Evolutionary conservation across 2,797 vertebrate genomes (phyloP).

Genomic region (Macroramphosus scolopax): DNA sequence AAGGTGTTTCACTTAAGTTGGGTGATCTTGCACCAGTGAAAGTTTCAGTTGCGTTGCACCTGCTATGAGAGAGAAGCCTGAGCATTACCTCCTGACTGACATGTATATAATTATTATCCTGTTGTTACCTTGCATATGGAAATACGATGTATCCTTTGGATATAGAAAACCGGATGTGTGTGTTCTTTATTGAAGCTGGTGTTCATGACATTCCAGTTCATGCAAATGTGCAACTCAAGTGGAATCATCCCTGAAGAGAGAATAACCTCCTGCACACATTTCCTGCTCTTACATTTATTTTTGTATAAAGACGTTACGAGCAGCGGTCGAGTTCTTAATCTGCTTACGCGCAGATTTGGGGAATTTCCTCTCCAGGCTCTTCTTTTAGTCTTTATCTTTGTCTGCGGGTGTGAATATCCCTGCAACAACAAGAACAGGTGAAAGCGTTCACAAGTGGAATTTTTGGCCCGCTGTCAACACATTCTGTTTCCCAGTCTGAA

Average conservation of each 20-base stretch:
- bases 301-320: background rate
- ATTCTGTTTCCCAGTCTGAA: conserved; percentile 49
- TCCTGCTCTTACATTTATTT: background rate
- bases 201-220: conserved; percentile 26
- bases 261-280: background rate
- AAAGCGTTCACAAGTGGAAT: conserved; percentile 69
- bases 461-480: conserved; percentile 62
- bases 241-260: conserved; percentile 7
- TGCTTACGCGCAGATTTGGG: conserved; percentile 25
- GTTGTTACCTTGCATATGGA: too few species aligned
- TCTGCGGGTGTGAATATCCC: conserved; percentile 34
- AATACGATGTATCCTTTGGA: too few species aligned
- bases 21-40: conserved; percentile 14
- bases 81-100: too few species aligned
- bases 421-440: conserved; percentile 60
- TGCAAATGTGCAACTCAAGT: conserved; percentile 14
- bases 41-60: conserved; percentile 6
- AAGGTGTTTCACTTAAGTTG: conserved; percentile 31
- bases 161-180: conserved; percentile 20
- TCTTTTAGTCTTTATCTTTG: conserved; percentile 5
- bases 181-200: conserved; percentile 28
- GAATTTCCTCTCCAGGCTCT: conserved; percentile 16
- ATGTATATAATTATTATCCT: too few species aligned
- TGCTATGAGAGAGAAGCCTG: conserved; percentile 9
- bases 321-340: conserved; percentile 10